phyloP scores from a whole-genome alignment of 2,113 vertebrate genomes.

The Lepisosteus osseus region DNA sequence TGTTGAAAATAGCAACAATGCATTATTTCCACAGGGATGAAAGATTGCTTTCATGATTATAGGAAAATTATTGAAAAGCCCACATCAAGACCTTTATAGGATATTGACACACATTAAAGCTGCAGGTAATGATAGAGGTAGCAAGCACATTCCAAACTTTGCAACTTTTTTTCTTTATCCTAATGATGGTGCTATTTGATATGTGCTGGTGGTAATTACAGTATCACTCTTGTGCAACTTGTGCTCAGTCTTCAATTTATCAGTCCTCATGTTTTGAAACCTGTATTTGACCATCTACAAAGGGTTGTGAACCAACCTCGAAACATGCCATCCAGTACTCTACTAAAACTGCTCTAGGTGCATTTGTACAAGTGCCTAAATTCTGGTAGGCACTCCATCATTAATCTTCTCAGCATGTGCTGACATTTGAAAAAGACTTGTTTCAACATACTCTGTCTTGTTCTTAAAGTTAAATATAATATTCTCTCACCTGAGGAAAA shows the following conservation, averaged over 20 bases:
- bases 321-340: neutral
- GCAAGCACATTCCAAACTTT: constrained; percentile 18
- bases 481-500: too few species aligned
- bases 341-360: too few species aligned
- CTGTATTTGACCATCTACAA: neutral
- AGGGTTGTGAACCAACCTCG: neutral
- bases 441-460: too few species aligned
- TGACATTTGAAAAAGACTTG: too few species aligned
- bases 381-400: too few species aligned
- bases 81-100: constrained; percentile 17
- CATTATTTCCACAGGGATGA: neutral
- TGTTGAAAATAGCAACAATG: neutral
- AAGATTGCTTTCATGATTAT: constrained; percentile 17
- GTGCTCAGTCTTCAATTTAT: constrained; percentile 8
- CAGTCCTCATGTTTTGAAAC: constrained; percentile 1
- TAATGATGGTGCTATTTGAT: constrained; percentile 25
- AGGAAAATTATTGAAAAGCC: constrained; percentile 15
- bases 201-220: constrained; percentile 20
- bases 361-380: too few species aligned
- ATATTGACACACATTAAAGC: constrained; percentile 11
- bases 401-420: too few species aligned
- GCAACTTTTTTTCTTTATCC: constrained; percentile 10
- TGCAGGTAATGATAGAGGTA: constrained; percentile 7
- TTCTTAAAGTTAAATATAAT: too few species aligned
- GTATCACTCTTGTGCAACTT: neutral